Conservation (phyloP, 2,113 vertebrate genomes). For the Seriola rivoliana region DNA sequence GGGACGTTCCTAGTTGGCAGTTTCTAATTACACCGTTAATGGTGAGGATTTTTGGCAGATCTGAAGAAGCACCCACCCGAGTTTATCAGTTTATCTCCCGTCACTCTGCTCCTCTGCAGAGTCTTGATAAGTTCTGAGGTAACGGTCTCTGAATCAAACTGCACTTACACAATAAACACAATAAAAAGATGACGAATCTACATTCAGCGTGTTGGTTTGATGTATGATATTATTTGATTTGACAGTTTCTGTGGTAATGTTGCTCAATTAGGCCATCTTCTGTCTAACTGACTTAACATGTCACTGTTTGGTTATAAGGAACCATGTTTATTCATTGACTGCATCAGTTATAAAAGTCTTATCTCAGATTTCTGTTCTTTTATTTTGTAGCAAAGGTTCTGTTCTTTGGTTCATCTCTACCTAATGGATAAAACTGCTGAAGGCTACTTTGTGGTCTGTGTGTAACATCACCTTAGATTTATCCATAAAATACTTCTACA, state of each 20-base stretch:
- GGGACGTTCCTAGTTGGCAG: accelerated
- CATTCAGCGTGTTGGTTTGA: neutral
- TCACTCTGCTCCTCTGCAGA: constrained; percentile 38
- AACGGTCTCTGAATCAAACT: constrained; percentile 22
- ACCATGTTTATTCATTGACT: neutral
- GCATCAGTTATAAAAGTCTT: neutral
- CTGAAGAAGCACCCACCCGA: constrained; percentile 21
- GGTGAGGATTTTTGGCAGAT: neutral
- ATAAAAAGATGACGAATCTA: neutral
- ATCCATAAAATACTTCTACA: neutral
- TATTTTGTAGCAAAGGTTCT: no score
- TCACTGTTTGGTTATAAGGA: neutral
- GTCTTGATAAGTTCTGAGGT: constrained; percentile 60
- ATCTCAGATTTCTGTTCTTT: neutral
- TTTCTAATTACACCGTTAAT: neutral
- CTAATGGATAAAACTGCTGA: no score
- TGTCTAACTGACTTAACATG: neutral
- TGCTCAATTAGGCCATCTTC: neutral
- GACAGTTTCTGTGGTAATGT: neutral
- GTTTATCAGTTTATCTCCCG: constrained; percentile 51
- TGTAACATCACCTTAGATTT: neutral
- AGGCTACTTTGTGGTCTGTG: neutral
- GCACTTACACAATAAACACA: neutral
- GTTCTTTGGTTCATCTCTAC: no score
- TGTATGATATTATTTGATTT: neutral